Conservation (phyloP, 2,797 vertebrate species). For the Anguilla megastoma region DNA sequence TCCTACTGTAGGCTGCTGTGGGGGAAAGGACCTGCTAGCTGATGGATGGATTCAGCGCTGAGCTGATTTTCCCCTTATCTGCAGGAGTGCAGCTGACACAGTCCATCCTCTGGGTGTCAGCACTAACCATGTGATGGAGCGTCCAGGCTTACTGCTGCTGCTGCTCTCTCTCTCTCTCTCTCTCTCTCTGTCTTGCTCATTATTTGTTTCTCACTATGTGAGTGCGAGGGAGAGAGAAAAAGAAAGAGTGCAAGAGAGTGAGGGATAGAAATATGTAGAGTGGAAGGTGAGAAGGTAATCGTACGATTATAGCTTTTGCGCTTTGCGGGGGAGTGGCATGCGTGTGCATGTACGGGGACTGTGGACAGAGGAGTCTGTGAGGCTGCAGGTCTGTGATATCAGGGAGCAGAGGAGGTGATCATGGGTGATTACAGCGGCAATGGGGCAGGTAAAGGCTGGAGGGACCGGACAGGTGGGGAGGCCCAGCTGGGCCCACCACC, state of each 20-base stretch:
- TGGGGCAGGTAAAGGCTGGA: not conserved
- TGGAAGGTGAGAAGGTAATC: not conserved
- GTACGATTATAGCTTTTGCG: not conserved
- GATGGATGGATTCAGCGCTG: not conserved
- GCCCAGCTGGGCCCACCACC: not conserved
- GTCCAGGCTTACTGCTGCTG: not conserved
- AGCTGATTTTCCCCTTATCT: conserved; percentile 29
- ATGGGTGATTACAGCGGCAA: conserved; percentile 1
- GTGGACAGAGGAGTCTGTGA: not conserved
- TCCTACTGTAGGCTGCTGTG: not conserved
- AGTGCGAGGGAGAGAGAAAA: not conserved
- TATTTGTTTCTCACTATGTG: conserved; percentile 55
- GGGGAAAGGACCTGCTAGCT: not conserved
- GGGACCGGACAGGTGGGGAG: not conserved
- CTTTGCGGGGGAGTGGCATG: not conserved
- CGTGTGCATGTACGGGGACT: not conserved
- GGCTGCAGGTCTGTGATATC: not conserved
- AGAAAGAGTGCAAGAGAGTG: not conserved
- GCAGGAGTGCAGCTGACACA: conserved; percentile 66
- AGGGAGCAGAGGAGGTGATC: not conserved
- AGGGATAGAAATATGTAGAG: not conserved
- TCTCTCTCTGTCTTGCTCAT: conserved; percentile 15
- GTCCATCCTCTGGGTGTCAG: conserved; percentile 81
- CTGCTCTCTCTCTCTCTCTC: not conserved
- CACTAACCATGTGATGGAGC: conserved; percentile 63